A percentile compares a stretch with the other conserved stretches of the same genome.
Evolutionary conservation across 1,140 invertebrate species (phyloP).

Genomic region (Tetramorium simillimum): DNA sequence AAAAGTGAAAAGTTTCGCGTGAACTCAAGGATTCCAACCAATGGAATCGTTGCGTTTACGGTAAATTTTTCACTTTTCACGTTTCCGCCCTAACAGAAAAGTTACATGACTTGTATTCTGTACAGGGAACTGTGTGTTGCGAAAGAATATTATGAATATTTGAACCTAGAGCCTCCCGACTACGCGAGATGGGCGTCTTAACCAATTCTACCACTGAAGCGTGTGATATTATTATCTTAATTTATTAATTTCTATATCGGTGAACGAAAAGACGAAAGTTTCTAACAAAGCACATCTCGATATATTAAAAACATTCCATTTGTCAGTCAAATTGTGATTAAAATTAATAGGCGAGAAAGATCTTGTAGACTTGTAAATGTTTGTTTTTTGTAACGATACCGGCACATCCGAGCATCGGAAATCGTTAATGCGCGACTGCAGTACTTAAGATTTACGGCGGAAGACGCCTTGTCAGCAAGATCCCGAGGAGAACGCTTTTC

Average conservation of each 20-base stretch:
- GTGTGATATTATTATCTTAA: background rate
- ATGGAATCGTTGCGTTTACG: too few species aligned
- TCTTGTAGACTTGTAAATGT: background rate
- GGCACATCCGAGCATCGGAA: background rate
- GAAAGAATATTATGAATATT: too few species aligned
- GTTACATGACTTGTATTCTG: too few species aligned
- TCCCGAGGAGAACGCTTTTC: background rate
- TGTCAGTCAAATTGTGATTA: background rate
- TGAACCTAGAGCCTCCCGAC: too few species aligned
- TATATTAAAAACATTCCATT: background rate
- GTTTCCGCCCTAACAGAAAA: too few species aligned
- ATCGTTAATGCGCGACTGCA: constrained; percentile 18
- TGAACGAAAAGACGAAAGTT: background rate
- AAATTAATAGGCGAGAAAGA: background rate
- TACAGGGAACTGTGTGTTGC: too few species aligned
- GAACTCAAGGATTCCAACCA: too few species aligned
- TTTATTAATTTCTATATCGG: background rate
- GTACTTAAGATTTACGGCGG: background rate
- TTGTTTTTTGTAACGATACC: constrained; percentile 11
- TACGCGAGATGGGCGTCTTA: too few species aligned
- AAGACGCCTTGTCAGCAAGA: constrained; percentile 42
- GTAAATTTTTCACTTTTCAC: too few species aligned
- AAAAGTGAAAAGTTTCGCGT: too few species aligned
- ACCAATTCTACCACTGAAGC: too few species aligned
- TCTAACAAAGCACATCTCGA: background rate